Evolutionary conservation across 1,140 invertebrate genomes (phyloP).

Genomic region (Argopecten irradians): DNA sequence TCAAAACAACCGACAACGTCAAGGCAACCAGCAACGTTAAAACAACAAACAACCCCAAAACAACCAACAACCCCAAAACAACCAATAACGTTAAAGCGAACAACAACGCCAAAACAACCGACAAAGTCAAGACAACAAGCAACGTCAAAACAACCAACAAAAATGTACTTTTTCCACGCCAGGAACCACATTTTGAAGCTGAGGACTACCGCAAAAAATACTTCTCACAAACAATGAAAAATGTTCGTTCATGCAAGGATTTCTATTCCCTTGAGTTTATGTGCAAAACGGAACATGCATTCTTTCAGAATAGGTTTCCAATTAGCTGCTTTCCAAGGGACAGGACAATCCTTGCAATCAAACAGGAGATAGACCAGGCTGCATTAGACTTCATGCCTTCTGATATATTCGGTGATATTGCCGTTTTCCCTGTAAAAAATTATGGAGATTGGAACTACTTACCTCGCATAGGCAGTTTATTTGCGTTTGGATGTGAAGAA

Average conservation of each 20-base stretch:
- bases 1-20: too few relatives aligned
- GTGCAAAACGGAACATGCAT: not conserved
- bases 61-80: too few relatives aligned
- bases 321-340: not conserved
- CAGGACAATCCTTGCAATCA: slow-evolving; percentile 5
- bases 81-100: too few relatives aligned
- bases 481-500: slow-evolving; percentile 32
- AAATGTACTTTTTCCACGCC: too few relatives aligned
- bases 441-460: slow-evolving; percentile 46
- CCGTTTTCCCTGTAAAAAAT: slow-evolving; percentile 34
- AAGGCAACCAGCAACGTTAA: too few relatives aligned
- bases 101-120: too few relatives aligned
- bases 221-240: not conserved
- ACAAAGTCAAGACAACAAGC: too few relatives aligned
- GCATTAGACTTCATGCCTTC: not conserved
- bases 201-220: not conserved
- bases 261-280: not conserved
- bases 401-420: not conserved
- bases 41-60: too few relatives aligned
- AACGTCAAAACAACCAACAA: too few relatives aligned
- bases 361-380: slow-evolving; percentile 9
- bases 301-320: not conserved
- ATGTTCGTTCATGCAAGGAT: not conserved
- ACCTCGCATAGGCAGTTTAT: slow-evolving; percentile 35
- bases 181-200: too few relatives aligned